Evolutionary conservation across 2,113 vertebrate species (phyloP), one percentile per base, ranked within the genome.

Genomic region (Salvelinus sp.): DNA sequence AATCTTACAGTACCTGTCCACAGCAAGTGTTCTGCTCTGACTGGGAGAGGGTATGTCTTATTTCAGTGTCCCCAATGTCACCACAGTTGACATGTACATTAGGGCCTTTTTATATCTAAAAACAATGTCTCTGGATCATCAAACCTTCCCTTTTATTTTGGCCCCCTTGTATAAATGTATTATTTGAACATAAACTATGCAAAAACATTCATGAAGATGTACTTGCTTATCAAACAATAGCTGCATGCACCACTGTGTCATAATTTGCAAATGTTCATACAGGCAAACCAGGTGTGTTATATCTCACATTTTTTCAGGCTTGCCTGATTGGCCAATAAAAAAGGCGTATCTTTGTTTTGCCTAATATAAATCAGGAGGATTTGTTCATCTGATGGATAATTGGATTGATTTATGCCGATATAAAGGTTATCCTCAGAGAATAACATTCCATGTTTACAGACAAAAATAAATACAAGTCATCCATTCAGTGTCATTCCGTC

Each of bases 161-260:
- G 82, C 79, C 79, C 83, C 80, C 1, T 62, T 62, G 58, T 62
- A 22, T 20, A 7, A 22, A 62, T 62, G 12, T 22, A 9, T 74
- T 73, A 74, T 30, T 75, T 76, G 58, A 83, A 86, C 58, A 78
- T 70, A 80, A 84, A 76, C 13, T 20, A 66, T 64, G 70, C 57
- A 72, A 70, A 73, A 62, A 77, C 64, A 75, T 65, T 71, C 44
- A 13, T 75, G 73, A 66, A 76, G 57, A 80, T 81, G 74, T 69
- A 10, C 5, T 72, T 72, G 71, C 64, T 62, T 33, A 68, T n/a
- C 22, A 75, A 33, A 79, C 73, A 71, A 75, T 82, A 79, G 79
- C 75, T 82, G 70, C 86, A 91, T 90, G 90, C 85, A 83, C 82
- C 82, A 75, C 86, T 82, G 82, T 81, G 76, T 83, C 63, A 70